Percentiles rank a stretch among this genome's conserved stretches.
phyloP scores from a whole-genome alignment of 2,797 vertebrate species.

The Avahi laniger region DNA sequence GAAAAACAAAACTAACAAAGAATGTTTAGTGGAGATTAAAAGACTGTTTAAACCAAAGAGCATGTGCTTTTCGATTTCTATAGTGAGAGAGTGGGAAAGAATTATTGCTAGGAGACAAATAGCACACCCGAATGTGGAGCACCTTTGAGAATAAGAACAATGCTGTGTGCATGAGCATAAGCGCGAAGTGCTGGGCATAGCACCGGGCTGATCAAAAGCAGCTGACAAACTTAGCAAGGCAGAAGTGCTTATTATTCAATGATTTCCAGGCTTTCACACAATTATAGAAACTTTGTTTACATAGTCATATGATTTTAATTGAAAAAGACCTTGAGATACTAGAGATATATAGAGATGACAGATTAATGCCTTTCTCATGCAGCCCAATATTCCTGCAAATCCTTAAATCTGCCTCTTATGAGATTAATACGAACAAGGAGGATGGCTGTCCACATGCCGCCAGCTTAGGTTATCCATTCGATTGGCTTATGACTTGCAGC shows the following conservation, averaged over 20 bases:
- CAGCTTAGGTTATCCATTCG: constrained; percentile 19
- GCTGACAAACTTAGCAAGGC: background rate
- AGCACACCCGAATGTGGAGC: background rate
- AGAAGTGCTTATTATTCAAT: background rate
- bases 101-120: constrained; percentile 32
- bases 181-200: background rate
- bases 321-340: background rate
- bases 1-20: constrained; percentile 49
- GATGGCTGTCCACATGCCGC: background rate
- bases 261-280: background rate
- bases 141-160: background rate
- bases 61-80: background rate
- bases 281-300: background rate
- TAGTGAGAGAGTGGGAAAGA: constrained; percentile 10
- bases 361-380: constrained; percentile 43
- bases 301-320: constrained; percentile 47
- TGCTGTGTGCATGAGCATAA: accelerated
- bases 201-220: background rate
- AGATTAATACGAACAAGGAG: constrained; percentile 34
- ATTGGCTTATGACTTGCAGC: constrained; percentile 32
- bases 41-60: constrained; percentile 29
- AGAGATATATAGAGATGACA: background rate
- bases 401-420: constrained; percentile 44
- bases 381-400: constrained; percentile 43
- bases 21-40: constrained; percentile 39